Evolutionary conservation across 1,140 invertebrate genomes (phyloP).

Genomic region (Wiebesia pumilae): DNA sequence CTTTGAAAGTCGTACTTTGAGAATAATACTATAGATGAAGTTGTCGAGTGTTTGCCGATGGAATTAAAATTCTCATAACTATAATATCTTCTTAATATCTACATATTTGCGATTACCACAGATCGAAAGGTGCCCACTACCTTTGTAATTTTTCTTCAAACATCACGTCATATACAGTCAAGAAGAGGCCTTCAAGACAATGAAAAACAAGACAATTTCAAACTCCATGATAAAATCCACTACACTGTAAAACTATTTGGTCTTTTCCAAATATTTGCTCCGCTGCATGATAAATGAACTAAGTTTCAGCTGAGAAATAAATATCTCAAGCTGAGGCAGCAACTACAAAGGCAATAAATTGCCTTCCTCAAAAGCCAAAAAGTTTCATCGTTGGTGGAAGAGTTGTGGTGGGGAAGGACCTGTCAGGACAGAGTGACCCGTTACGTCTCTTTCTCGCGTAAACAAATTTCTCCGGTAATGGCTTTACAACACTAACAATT

Average conservation of each 20-base stretch:
- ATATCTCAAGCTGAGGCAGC: background rate
- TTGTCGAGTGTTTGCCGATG: no score
- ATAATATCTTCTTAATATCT: no score
- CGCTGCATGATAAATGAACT: constrained; percentile 16
- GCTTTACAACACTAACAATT: constrained; percentile 47
- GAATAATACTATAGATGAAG: no score
- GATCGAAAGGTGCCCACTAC: no score
- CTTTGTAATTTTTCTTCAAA: no score
- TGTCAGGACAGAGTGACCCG: no score
- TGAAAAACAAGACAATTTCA: background rate
- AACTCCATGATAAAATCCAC: background rate
- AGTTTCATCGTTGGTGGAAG: constrained; percentile 39
- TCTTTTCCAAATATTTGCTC: constrained; percentile 12
- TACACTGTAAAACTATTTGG: constrained; percentile 17
- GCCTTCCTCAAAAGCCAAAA: constrained; percentile 38
- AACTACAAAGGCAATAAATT: constrained; percentile 25
- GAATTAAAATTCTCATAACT: no score
- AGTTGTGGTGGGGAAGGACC: background rate
- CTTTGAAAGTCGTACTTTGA: no score
- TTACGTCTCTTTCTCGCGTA: constrained; percentile 37
- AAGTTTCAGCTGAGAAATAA: constrained; percentile 36
- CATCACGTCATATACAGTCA: no score
- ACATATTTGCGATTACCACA: no score
- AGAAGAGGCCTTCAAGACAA: no score
- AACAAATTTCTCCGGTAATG: constrained; percentile 43